Evolutionary conservation across 2,888 invertebrate genomes (phyloP).

Genomic region (Dione vanillae): DNA sequence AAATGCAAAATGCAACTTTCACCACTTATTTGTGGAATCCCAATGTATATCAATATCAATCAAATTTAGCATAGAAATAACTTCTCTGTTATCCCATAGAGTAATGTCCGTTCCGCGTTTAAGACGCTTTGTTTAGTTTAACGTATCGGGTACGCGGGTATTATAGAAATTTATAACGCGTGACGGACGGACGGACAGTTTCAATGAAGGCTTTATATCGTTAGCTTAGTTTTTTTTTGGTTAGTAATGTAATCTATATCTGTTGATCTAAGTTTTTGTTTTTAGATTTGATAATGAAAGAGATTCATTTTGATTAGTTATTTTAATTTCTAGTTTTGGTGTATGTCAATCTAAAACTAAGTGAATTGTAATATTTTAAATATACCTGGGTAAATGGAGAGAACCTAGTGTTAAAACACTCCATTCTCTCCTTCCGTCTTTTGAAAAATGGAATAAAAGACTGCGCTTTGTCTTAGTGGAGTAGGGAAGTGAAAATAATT

Average conservation of each 20-base stretch:
- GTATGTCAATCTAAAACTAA: too few species aligned
- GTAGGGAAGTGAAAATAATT: too few species aligned
- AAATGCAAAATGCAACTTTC: constrained; percentile 10
- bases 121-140: constrained; percentile 26
- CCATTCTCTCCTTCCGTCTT: too few species aligned
- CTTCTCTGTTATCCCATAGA: constrained; percentile 14
- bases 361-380: too few species aligned
- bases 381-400: not conserved
- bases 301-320: not conserved
- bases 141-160: constrained; percentile 34
- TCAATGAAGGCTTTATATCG: constrained; percentile 7
- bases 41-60: not conserved
- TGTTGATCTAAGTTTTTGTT: not conserved
- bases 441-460: too few species aligned
- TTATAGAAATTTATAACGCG: constrained; percentile 38
- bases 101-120: constrained; percentile 20
- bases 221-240: not conserved
- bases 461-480: too few species aligned
- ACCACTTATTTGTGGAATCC: not conserved
- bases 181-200: constrained; percentile 24
- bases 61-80: constrained; percentile 16
- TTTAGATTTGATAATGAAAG: not conserved
- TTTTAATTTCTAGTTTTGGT: too few species aligned
- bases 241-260: constrained; percentile 17
- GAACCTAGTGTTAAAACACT: not conserved